A percentile compares a stretch with the other conserved stretches of the same genome.
phyloP scores from a whole-genome alignment of 2,797 vertebrate species.

The Rallus crepitans region DNA sequence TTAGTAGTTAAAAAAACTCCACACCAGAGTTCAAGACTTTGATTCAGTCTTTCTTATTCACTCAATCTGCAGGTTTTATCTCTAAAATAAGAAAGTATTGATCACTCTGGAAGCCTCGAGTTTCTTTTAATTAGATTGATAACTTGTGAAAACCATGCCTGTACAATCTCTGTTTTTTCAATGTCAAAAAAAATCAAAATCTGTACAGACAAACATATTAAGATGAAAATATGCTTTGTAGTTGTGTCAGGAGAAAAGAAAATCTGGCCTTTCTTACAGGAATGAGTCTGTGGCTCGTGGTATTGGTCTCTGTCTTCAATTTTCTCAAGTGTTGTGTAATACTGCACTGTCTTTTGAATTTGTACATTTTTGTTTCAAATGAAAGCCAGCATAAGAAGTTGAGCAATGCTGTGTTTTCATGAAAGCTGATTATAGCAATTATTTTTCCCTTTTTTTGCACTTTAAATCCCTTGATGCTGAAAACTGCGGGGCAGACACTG shows the following conservation, averaged over 20 bases:
- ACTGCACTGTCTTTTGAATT: neutral
- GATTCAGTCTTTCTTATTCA: neutral
- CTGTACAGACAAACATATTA: neutral
- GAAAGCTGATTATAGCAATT: neutral
- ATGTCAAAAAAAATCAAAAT: neutral
- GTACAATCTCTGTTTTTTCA: neutral
- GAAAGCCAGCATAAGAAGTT: neutral
- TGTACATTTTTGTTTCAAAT: conserved; percentile 8
- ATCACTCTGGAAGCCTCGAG: neutral
- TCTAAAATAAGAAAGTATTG: neutral
- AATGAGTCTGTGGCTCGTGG: neutral
- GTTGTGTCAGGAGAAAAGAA: neutral
- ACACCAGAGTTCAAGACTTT: neutral
- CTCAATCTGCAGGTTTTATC: neutral
- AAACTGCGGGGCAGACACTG: neutral
- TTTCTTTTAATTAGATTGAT: neutral
- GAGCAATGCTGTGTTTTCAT: neutral
- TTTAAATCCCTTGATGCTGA: neutral
- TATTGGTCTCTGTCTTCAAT: conserved; percentile 26
- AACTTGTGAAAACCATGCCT: neutral
- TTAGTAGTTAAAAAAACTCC: neutral
- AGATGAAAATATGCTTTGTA: neutral
- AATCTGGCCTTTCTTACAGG: neutral
- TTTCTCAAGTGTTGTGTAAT: conserved; percentile 26
- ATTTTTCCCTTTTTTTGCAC: neutral